Evolutionary conservation across 2,113 vertebrate genomes (phyloP).

Genomic region (Bufo gargarizans): DNA sequence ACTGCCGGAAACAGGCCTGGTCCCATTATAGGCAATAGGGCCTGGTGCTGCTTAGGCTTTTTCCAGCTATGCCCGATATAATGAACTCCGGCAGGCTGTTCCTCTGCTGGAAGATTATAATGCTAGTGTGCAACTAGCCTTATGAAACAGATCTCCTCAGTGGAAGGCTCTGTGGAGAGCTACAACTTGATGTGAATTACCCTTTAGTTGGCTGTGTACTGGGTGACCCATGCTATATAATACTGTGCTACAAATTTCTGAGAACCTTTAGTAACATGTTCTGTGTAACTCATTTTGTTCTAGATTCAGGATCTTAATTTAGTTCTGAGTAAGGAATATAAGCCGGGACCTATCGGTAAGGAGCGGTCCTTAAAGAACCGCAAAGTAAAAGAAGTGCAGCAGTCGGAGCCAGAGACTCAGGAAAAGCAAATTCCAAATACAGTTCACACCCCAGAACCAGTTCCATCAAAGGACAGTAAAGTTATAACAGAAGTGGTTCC

Average conservation of each 20-base stretch:
- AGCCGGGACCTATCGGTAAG: conserved; percentile 97
- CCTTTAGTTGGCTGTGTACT: too few relatives aligned
- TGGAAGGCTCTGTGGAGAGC: too few relatives aligned
- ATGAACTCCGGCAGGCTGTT: too few relatives aligned
- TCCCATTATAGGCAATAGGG: too few relatives aligned
- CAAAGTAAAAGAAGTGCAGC: conserved; percentile 92
- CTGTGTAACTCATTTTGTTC: conserved; percentile 10
- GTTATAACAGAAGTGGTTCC: conserved; percentile 81
- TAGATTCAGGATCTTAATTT: conserved; percentile 93
- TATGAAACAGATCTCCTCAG: too few relatives aligned
- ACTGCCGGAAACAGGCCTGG: too few relatives aligned
- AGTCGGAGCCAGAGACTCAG: conserved; percentile 84
- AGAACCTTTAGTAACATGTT: neutral
- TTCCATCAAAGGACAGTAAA: conserved; percentile 81
- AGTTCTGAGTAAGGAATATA: conserved; percentile 93
- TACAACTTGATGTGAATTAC: too few relatives aligned
- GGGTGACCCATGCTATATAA: too few relatives aligned
- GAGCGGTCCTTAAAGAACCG: conserved; percentile 96
- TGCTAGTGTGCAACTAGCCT: too few relatives aligned
- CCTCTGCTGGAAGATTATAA: too few relatives aligned
- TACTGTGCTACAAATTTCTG: neutral
- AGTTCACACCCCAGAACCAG: conserved; percentile 81
- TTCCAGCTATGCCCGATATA: too few relatives aligned
- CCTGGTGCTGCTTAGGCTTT: too few relatives aligned
- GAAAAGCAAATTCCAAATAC: conserved; percentile 77